phyloP scores from a whole-genome alignment of 1,140 invertebrate genomes.

The Schmidtea mediterranea region DNA sequence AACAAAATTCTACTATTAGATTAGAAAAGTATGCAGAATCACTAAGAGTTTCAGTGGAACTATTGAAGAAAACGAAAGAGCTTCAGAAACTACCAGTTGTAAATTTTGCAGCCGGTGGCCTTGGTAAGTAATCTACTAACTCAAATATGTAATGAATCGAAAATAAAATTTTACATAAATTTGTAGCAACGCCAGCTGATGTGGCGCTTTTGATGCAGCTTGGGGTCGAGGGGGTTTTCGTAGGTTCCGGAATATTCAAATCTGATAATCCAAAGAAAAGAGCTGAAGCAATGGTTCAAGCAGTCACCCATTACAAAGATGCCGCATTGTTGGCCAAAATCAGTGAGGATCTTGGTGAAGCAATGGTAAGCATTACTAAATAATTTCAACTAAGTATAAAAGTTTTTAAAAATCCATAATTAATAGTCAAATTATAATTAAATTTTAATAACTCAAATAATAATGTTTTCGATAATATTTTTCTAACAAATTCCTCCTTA shows the following conservation, averaged over 20 bases:
- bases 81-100: slow-evolving; percentile 18
- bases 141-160: neutral
- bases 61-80: slow-evolving; percentile 16
- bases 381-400: too few species aligned
- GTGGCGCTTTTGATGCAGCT: slow-evolving; percentile 20
- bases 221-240: slow-evolving; percentile 19
- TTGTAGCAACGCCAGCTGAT: slow-evolving; percentile 20
- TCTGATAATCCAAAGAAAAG: slow-evolving; percentile 13
- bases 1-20: too few species aligned
- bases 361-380: slow-evolving; percentile 15
- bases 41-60: slow-evolving; percentile 1
- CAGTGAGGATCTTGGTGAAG: slow-evolving; percentile 15
- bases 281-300: slow-evolving; percentile 18
- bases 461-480: too few species aligned
- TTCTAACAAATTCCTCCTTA: too few species aligned
- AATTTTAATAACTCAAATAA: too few species aligned
- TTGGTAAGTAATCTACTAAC: slow-evolving; percentile 11
- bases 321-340: slow-evolving; percentile 13
- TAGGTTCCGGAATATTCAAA: slow-evolving; percentile 20
- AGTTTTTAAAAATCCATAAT: too few species aligned
- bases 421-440: too few species aligned
- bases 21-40: neutral
- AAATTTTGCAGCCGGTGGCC: slow-evolving; percentile 20
- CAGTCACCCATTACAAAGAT: slow-evolving; percentile 19
- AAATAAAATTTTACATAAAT: slow-evolving; percentile 8